Conservation (phyloP, 2,888 invertebrate species). For the Nomada fucata region DNA sequence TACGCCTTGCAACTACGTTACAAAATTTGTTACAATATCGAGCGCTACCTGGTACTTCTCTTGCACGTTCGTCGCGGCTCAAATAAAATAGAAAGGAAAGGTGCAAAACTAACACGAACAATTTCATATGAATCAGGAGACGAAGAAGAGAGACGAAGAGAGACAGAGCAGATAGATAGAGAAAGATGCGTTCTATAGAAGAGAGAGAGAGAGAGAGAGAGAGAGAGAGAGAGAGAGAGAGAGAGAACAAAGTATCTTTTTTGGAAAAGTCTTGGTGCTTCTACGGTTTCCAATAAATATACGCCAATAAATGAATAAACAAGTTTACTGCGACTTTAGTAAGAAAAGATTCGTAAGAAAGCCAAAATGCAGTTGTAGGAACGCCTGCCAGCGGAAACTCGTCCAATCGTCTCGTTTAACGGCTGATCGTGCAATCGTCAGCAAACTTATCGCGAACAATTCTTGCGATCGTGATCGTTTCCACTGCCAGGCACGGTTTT, state of each 20-base stretch:
- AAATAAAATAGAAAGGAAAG: slow-evolving; percentile 32
- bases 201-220: background rate
- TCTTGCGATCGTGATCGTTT: slow-evolving; percentile 31
- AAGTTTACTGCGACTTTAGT: slow-evolving; percentile 51
- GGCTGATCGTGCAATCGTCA: too few relatives aligned
- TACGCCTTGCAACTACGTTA: slow-evolving; percentile 49
- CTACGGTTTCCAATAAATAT: slow-evolving; percentile 41
- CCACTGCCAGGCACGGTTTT: slow-evolving; percentile 54
- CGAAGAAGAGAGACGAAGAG: slow-evolving; percentile 20
- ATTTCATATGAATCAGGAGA: slow-evolving; percentile 19
- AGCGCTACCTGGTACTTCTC: slow-evolving; percentile 24
- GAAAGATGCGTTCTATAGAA: slow-evolving; percentile 24
- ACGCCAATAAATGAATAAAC: slow-evolving; percentile 50
- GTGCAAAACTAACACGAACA: slow-evolving; percentile 21
- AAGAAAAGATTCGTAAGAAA: slow-evolving; percentile 47
- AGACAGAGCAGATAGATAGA: slow-evolving; percentile 14
- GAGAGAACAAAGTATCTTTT: background rate
- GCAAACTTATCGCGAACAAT: too few relatives aligned
- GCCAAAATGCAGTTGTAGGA: slow-evolving; percentile 62
- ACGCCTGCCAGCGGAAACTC: slow-evolving; percentile 58
- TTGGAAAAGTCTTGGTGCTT: slow-evolving; percentile 39
- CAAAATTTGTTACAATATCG: slow-evolving; percentile 25
- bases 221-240: too few relatives aligned
- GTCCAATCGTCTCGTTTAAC: too few relatives aligned
- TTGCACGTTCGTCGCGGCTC: slow-evolving; percentile 21